Evolutionary conservation across 2,888 invertebrate genomes (phyloP).

Genomic region (Petrophora chlorosata): DNA sequence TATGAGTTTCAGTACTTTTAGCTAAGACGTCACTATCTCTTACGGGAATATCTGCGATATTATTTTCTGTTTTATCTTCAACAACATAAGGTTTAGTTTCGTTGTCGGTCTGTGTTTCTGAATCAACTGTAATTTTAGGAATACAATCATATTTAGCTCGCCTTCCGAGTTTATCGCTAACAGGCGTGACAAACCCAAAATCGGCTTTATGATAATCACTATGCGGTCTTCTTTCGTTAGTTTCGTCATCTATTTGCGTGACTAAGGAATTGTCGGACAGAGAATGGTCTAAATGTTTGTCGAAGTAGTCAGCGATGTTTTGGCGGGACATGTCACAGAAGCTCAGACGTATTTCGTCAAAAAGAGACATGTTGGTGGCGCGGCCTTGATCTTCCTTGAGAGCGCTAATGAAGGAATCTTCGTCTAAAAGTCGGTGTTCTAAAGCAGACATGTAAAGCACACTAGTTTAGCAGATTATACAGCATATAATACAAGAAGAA

Average conservation of each 20-base stretch:
- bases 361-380: slow-evolving; percentile 68
- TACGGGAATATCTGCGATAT: neutral
- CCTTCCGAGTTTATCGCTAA: slow-evolving; percentile 22
- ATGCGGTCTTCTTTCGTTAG: slow-evolving; percentile 8
- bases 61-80: neutral
- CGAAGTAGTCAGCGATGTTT: slow-evolving; percentile 44
- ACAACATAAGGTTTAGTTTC: slow-evolving; percentile 4
- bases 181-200: slow-evolving; percentile 1
- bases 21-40: neutral
- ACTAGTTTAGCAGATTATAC: slow-evolving; percentile 2
- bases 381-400: slow-evolving; percentile 69
- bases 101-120: slow-evolving; percentile 39
- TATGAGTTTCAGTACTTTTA: neutral
- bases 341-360: slow-evolving; percentile 73
- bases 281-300: slow-evolving; percentile 39
- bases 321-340: slow-evolving; percentile 60
- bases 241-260: slow-evolving; percentile 47
- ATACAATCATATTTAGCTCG: too few species aligned
- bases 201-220: slow-evolving; percentile 3
- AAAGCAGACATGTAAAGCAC: slow-evolving; percentile 30
- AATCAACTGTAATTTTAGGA: slow-evolving; percentile 10
- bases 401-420: slow-evolving; percentile 67
- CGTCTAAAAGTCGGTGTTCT: slow-evolving; percentile 70
- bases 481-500: slow-evolving; percentile 2
- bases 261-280: slow-evolving; percentile 31